phyloP scores from a whole-genome alignment of 2,797 vertebrate species.

The Pogonophryne albipinna region DNA sequence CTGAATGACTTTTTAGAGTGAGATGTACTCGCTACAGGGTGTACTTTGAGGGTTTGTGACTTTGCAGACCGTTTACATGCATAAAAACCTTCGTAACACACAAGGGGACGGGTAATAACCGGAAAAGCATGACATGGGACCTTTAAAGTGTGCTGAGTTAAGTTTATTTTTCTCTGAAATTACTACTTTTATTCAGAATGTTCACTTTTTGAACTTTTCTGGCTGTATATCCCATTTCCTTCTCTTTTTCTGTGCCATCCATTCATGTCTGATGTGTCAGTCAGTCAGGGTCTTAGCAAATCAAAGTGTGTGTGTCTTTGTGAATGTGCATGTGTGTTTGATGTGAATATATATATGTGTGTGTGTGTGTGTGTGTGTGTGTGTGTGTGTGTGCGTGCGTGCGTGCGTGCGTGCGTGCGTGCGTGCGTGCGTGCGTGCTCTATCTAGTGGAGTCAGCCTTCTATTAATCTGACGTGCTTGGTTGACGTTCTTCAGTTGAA shows the following conservation, averaged over 20 bases:
- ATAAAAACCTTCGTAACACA: too few species aligned
- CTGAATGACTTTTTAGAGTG: too few species aligned
- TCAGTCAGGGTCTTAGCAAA: constrained; percentile 74
- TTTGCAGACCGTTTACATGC: too few species aligned
- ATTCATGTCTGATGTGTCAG: constrained; percentile 74
- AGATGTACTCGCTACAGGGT: too few species aligned
- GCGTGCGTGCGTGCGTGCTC: constrained; percentile 18
- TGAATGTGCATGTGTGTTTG: constrained; percentile 24
- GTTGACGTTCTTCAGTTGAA: constrained; percentile 78
- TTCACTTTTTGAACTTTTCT: constrained; percentile 43
- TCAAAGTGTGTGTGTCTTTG: constrained; percentile 57
- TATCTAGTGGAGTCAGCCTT: constrained; percentile 77
- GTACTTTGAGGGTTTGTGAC: too few species aligned
- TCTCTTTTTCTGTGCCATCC: constrained; percentile 49
- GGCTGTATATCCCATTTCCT: constrained; percentile 34
- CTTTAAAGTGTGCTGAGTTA: constrained; percentile 23
- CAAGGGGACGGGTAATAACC: too few species aligned
- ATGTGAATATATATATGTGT: neutral
- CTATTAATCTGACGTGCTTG: constrained; percentile 82
- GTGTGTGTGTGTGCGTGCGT: neutral
- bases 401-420: too few species aligned
- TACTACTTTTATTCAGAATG: constrained; percentile 21
- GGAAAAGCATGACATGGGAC: too few species aligned
- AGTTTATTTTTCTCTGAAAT: constrained; percentile 36
- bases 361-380: constrained; percentile 3